Percentiles rank a stretch among this genome's conserved stretches.
Conservation (phyloP, 2,113 vertebrate genomes). For the Sorex araneus region DNA sequence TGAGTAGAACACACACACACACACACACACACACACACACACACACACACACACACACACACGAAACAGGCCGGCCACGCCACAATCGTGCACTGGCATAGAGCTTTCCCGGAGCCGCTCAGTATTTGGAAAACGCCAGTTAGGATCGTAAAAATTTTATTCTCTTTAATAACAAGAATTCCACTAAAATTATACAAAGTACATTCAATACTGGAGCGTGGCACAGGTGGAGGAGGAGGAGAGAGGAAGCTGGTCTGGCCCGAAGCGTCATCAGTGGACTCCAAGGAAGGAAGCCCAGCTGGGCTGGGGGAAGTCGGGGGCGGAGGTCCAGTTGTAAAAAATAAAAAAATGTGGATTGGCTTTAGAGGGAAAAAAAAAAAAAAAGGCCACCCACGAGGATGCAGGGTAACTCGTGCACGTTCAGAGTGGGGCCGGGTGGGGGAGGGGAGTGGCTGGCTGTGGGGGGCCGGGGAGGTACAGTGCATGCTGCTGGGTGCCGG, state of each 20-base stretch:
- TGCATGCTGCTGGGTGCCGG: conserved; percentile 74
- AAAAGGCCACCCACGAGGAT: conserved; percentile 75
- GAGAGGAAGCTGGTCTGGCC: conserved; percentile 68
- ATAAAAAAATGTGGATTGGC: conserved; percentile 82
- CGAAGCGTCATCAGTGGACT: conserved; percentile 76
- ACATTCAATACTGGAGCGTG: conserved; percentile 92
- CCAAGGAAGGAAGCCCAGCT: conserved; percentile 82
- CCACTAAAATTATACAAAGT: conserved; percentile 94
- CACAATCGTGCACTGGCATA: conserved; percentile 84
- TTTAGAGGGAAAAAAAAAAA: conserved; percentile 60
- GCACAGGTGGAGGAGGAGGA: conserved; percentile 2
- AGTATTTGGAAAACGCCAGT: conserved; percentile 84
- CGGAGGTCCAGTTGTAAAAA: conserved; percentile 82
- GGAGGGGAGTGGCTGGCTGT: conserved; percentile 68
- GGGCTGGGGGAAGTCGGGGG: conserved; percentile 74
- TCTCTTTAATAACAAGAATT: conserved; percentile 83
- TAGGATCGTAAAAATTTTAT: conserved; percentile 88
- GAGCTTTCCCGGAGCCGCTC: conserved; percentile 80
- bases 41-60: conserved; percentile 83
- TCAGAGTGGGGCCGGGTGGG: neutral
- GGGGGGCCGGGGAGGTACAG: conserved; percentile 70
- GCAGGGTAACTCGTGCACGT: conserved; percentile 69
- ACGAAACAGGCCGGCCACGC: conserved; percentile 87
- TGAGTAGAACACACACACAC: conserved; percentile 89
- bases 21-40: conserved; percentile 58